These are phyloP conservation scores for Labeo calbasu DNA, from an alignment of 2,797 vertebrate species.

Conservation along the genomic window DNA sequence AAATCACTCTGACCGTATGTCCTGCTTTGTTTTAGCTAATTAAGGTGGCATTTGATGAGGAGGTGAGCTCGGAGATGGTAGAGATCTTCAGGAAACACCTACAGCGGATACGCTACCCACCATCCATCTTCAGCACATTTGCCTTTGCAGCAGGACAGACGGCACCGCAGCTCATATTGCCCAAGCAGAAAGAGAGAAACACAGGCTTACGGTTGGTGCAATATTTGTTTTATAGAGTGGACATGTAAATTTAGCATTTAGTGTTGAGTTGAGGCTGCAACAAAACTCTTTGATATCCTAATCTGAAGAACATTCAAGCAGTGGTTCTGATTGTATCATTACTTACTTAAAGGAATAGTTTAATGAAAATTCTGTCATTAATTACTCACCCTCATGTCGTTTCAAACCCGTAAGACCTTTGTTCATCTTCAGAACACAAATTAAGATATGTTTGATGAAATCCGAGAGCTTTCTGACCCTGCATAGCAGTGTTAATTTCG, in stretches of 20 bases:
- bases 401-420: too few relatives aligned
- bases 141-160: constrained; percentile 94
- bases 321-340: too few relatives aligned
- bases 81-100: constrained; percentile 97
- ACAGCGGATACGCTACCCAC: constrained; percentile 94
- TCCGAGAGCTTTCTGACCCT: too few relatives aligned
- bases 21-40: constrained; percentile 81
- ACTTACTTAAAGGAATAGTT: too few relatives aligned
- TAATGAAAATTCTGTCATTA: too few relatives aligned
- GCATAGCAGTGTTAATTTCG: too few relatives aligned
- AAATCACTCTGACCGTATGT: constrained; percentile 19
- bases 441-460: too few relatives aligned
- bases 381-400: too few relatives aligned
- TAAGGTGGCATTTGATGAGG: constrained; percentile 98
- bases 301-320: neutral
- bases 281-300: neutral
- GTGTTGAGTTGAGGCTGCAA: neutral
- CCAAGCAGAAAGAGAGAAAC: constrained; percentile 97
- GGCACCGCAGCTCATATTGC: constrained; percentile 89
- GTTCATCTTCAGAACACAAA: too few relatives aligned
- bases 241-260: neutral
- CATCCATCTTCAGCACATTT: constrained; percentile 95
- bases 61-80: constrained; percentile 95
- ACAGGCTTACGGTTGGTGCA: constrained; percentile 90
- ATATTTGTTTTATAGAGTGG: neutral